Percentiles rank a stretch among this genome's conserved stretches.
Conservation (phyloP, 2,113 vertebrate genomes). For the Noctilio leporinus region DNA sequence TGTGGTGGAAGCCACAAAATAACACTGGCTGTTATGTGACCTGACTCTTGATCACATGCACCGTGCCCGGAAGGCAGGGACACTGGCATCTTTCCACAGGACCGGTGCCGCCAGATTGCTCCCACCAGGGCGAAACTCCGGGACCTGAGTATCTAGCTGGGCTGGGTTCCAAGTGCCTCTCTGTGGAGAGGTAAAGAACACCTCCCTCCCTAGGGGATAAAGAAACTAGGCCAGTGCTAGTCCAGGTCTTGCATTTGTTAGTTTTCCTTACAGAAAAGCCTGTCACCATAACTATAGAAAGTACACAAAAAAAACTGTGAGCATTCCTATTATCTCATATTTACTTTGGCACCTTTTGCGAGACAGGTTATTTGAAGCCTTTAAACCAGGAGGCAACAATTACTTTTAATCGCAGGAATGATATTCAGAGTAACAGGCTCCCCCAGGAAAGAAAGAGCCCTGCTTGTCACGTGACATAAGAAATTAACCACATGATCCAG, state of each 20-base stretch:
- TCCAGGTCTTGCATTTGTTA: neutral
- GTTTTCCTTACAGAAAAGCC: neutral
- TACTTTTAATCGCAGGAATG: neutral
- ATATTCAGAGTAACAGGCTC: neutral
- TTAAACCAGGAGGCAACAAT: neutral
- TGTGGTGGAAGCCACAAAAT: neutral
- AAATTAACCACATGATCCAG: neutral
- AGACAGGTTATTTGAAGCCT: neutral
- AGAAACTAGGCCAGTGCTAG: neutral
- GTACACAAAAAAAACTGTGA: neutral
- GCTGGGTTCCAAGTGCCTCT: neutral
- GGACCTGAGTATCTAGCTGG: neutral
- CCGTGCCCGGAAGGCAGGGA: neutral
- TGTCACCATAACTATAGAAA: neutral
- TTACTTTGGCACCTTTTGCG: neutral
- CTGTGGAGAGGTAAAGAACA: neutral
- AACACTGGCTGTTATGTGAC: neutral
- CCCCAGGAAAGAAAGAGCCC: neutral
- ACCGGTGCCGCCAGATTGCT: neutral
- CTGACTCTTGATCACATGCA: neutral
- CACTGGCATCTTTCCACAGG: neutral
- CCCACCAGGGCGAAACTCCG: neutral
- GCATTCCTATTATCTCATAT: neutral
- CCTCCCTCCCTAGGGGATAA: neutral
- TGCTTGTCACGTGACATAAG: neutral